Evolutionary conservation across 30 jellyfish, hydroid and myxozoan species (phyloP), one percentile per base, ranked within the genome.

Genomic region (Clytia hemisphaerica): DNA sequence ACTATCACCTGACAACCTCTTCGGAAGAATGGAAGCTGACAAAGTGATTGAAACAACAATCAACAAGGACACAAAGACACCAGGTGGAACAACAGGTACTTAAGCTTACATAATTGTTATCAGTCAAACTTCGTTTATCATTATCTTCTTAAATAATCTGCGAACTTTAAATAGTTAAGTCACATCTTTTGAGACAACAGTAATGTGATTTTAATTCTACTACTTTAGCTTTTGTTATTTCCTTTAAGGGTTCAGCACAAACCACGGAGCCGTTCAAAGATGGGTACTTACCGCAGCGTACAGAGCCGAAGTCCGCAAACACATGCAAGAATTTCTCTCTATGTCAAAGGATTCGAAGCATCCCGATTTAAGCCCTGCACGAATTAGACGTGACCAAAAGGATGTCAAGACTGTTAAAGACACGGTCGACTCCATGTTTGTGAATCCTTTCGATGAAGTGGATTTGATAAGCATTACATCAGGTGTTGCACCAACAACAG

Each of bases 11-110:
- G 44, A 54, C 48, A 73, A 73, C 38, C 72, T 68, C 31, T 73
- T 73, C 58, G 85, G 85, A 34, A n/a, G 79, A 58, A 73, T 14
- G 42, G 85, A 73, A 37, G 77, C 85, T 34, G 78, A 73, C n/a
- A 60, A 73, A 59, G 51, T 61, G 1, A 73, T 61, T 18, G 84
- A 57, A 45, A 57, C 49, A 37, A 73, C 85, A 3, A 58, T 72
- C 64, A 71, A 71, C 40, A 45, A 33, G 46, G 84, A 54, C 34
- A 54, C 84, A 9, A 72, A 72, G 53, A 73, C 85, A 54, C 85
- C 85, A 14, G 78, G 78, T 9, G 69, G 79, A 19, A 10, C 3
- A 22, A 51, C 14, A 32, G 36, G 53, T 40, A 7, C 53, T 10
- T 7, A 40, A 40, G 16, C 14, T n/a, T n/a, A n/a, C n/a, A n/a